Base-by-base conservation (phyloP, 1,140 invertebrate species). In the Drosophila repletoides region DNA sequence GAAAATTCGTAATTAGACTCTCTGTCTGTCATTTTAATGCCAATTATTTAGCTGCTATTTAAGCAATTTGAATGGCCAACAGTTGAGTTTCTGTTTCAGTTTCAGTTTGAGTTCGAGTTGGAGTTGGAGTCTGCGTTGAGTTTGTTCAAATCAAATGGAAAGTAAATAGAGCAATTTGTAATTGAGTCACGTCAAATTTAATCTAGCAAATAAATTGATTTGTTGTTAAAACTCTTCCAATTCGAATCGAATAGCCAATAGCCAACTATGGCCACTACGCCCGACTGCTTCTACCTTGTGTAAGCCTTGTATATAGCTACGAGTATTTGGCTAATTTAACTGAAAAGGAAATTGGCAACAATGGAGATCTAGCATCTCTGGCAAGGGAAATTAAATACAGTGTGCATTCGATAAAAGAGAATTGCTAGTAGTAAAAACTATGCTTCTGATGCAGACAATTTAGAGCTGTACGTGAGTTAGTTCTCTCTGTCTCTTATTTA, bases 181-280 rank as follows among this genome's bases (percentile, higher is more conserved):
- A 66, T 76, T 70, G 56, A 84, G 73, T 83, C 77, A 83, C 77
- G 77, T 83, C 77, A 63, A 71, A 61, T 77, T 73, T 76, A 84
- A 84, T 83, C 79, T 83, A 55, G 79, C 46, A 84, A 84, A 84
- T 73, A 73, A 70, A 77, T 84, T 84, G 70, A 84, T 77, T 83
- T 83, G 60, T 71, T 83, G 79, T 74, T 73, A 70, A 76, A 76
- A 49, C 21, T 46, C 22, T 28, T 38, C 70, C 34, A 24, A 36
- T 4, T 4, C 24, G 24, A n/a, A 40, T 28, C 3, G 31, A 36
- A 41, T 34, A 2, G 19, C 59, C 29, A 31, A 41, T 41, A 38
- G 12, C 46, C 22, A 65, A 69, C 49, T 45, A 59, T 74, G 51
- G 29, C 38, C 24, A 31, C 10, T 10, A 17, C 24, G 24, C n/a